Evolutionary conservation across 1,140 invertebrate genomes (phyloP).

Genomic region (Protaetia brevitarsis): DNA sequence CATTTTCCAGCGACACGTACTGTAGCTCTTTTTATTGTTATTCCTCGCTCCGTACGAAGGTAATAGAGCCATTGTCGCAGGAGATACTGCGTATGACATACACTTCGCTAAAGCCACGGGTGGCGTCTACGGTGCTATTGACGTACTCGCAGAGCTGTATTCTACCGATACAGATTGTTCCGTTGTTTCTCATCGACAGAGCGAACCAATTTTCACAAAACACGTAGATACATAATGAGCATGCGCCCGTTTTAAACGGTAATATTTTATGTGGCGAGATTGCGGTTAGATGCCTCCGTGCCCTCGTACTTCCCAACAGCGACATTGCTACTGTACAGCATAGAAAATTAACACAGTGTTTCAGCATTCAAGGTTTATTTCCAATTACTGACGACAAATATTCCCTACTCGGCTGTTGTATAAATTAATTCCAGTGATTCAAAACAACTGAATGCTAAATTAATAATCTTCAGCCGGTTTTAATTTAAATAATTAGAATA

Average conservation of each 20-base stretch:
- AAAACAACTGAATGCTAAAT: background rate
- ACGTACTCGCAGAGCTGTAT: background rate
- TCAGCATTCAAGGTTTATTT: background rate
- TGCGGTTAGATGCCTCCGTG: background rate
- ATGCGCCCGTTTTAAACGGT: background rate
- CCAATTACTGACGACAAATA: conserved; percentile 2
- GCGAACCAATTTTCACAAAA: background rate
- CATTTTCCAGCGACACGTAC: background rate
- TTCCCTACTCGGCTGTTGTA: background rate
- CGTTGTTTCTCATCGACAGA: background rate
- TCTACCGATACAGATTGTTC: background rate
- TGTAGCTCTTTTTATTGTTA: background rate
- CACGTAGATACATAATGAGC: background rate
- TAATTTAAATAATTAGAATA: background rate
- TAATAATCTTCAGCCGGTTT: background rate
- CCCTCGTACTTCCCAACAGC: background rate
- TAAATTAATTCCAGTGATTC: background rate
- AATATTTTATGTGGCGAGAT: background rate
- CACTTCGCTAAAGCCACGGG: background rate
- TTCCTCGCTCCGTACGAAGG: background rate
- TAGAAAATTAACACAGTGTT: background rate
- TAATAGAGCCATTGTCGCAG: background rate
- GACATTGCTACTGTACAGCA: background rate
- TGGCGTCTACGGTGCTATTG: background rate
- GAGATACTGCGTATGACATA: background rate